Base-by-base conservation (phyloP, 2,888 invertebrate genomes). In the Caenorhabditis sp. region DNA sequence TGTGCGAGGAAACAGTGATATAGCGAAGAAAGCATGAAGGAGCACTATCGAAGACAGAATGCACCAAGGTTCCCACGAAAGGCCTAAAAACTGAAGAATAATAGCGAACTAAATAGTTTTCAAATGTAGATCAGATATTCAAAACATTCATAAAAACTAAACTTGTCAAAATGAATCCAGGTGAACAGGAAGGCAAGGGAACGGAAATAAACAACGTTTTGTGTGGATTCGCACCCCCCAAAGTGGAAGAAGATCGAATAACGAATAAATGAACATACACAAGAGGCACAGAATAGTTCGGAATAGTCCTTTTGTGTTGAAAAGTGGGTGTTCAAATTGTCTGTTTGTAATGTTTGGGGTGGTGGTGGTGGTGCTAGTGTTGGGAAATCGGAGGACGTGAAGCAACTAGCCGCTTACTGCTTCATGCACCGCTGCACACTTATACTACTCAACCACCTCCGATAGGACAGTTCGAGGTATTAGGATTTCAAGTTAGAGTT, bases 401-500 rank as follows among this genome's bases (percentile, higher is more conserved):
- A 70, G 64, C 70, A 69, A 66, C 80, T 68, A 73, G 74, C 80
- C 80, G 74, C 75, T 72, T 81, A 72, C 70, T 70, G 38, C 75
- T 82, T 82, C 76, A 82, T 82, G 81, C 81, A 82, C 81, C 66
- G 41, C 51, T 82, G 81, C 81, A 82, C 70, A 66, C 58, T 66
- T 44, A 35, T 47, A 56, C 56, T 41, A 56, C 44, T 22, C 51
- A 14, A 22, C 41, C 6, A n/a, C 22, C 56, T 22, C 58, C 44
- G n/a, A n/a, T n/a, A n/a, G n/a, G n/a, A n/a, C n/a, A n/a, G n/a
- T n/a, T n/a, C n/a, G n/a, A n/a, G n/a, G n/a, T n/a, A n/a, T n/a
- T n/a, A n/a, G n/a, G n/a, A n/a, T n/a, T n/a, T n/a, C n/a, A n/a
- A n/a, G n/a, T n/a, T n/a, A n/a, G n/a, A n/a, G n/a, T n/a, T n/a